Conservation (phyloP, 2,113 vertebrate genomes). For the Hippocampus abdominalis region DNA sequence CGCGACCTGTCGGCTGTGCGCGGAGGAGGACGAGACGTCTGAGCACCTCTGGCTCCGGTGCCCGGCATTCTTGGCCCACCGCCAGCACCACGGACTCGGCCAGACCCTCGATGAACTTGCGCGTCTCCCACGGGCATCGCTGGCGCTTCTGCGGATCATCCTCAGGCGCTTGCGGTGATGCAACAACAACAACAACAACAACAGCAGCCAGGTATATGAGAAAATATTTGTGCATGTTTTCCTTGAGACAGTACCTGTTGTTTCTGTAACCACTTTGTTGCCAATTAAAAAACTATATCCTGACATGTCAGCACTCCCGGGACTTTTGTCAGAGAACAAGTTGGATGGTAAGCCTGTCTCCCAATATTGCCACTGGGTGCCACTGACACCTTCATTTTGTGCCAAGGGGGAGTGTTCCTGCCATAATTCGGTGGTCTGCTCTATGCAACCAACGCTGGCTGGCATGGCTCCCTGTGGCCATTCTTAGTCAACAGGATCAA, state of each 20-base stretch:
- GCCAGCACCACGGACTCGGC: too few relatives aligned
- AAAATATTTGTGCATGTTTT: too few relatives aligned
- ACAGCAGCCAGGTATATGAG: too few relatives aligned
- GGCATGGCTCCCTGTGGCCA: constrained; percentile 71
- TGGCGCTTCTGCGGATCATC: too few relatives aligned
- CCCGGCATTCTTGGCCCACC: too few relatives aligned
- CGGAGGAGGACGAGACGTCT: too few relatives aligned
- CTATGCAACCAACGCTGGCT: constrained; percentile 57
- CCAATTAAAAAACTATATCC: not conserved
- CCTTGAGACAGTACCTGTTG: not conserved
- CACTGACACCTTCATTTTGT: constrained; percentile 27
- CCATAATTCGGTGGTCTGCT: constrained; percentile 63
- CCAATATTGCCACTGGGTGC: constrained; percentile 52
- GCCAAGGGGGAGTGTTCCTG: constrained; percentile 55
- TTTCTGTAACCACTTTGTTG: not conserved
- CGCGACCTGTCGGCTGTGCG: too few relatives aligned
- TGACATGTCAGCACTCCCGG: not conserved
- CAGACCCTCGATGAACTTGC: too few relatives aligned
- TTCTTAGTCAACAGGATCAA: constrained; percentile 73
- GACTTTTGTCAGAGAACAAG: constrained; percentile 1
- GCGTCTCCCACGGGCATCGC: too few relatives aligned
- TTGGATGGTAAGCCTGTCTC: constrained; percentile 34
- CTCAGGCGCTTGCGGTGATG: too few relatives aligned
- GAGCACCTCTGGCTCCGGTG: too few relatives aligned
- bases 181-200: too few relatives aligned